These are phyloP conservation scores for Bucco capensis DNA, from an alignment of 2,113 vertebrate species.

Conservation along the genomic window DNA sequence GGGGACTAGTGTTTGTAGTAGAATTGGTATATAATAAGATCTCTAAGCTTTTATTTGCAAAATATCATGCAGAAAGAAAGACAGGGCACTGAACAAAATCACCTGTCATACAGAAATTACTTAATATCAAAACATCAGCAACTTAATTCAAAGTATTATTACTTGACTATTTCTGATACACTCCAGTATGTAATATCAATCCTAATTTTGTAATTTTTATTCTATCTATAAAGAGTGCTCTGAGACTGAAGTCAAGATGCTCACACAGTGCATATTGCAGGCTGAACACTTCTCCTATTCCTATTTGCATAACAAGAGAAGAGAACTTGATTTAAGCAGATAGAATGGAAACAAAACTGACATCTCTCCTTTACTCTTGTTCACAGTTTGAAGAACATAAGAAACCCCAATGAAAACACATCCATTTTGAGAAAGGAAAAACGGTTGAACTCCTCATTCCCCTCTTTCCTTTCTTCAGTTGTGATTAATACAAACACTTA, in stretches of 20 bases:
- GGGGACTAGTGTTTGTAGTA: neutral
- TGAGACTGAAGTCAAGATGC: neutral
- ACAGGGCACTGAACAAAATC: neutral
- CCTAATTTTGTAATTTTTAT: neutral
- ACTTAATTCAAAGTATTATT: neutral
- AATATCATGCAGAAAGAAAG: neutral
- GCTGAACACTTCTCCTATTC: neutral
- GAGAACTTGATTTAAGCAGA: neutral
- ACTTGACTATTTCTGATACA: neutral
- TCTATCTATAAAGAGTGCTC: neutral
- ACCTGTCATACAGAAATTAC: neutral
- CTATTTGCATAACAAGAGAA: neutral
- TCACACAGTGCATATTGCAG: neutral
- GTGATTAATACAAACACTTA: neutral
- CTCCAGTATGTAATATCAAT: neutral
- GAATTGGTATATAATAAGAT: neutral
- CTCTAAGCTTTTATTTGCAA: neutral
- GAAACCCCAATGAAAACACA: neutral
- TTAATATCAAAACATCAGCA: neutral
- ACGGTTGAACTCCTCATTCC: neutral
- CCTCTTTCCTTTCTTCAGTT: neutral
- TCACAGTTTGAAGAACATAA: neutral
- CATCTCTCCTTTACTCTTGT: neutral
- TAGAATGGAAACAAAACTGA: neutral
- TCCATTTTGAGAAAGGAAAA: neutral